Base-by-base conservation (phyloP, 1,140 invertebrate genomes). In the Battus philenor region DNA sequence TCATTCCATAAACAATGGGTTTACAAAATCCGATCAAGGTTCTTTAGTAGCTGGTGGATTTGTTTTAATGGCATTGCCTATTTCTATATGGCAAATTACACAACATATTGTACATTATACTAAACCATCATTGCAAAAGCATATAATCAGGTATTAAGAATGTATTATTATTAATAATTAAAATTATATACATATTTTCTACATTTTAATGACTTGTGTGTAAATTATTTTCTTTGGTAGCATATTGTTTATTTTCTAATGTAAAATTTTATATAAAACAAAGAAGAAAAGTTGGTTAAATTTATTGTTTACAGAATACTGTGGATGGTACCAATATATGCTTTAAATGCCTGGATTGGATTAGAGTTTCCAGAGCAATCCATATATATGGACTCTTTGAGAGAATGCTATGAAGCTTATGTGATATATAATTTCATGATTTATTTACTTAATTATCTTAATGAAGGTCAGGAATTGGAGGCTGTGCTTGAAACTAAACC, bases 341-440 rank as follows among this genome's bases (percentile, higher is more conserved):
- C 96, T 20, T 75, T 96, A 6, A 97, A 98, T 91, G 95, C 96
- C 53, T 96, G 93, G 93, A 87, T 96, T 50, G 94, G 94, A 29
- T 76, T 96, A 29, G 87, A 93, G 15, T 94, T 94, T 85, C 95
- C 95, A 10, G 87, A 91, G 58, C 90, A 92, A 52, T 94, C 95
- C 10, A 96, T 98, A 47, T 98, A 98, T 71, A 89, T 98, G 65
- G 96, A 98, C 72, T 95, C 95, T 59, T 76, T 95, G 15, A 88
- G 97, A 80, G 97, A 98, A 88, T 98, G 96, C 76, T 98, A 98
- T 73, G 97, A 98, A 87, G 93, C 93, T 6, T 98, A 97, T 90
- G 97, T 98, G 0, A 98, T 99, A 64, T 98, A 98, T 72, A 98
- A 97, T 87, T 98, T 98, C 71, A 97, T 98, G 95, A 94, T 94